A percentile compares a stretch with the other conserved stretches of the same genome.
These are phyloP conservation scores for Oxystoma pomonae DNA, from an alignment of 2,888 invertebrate species.

Conservation along the genomic window DNA sequence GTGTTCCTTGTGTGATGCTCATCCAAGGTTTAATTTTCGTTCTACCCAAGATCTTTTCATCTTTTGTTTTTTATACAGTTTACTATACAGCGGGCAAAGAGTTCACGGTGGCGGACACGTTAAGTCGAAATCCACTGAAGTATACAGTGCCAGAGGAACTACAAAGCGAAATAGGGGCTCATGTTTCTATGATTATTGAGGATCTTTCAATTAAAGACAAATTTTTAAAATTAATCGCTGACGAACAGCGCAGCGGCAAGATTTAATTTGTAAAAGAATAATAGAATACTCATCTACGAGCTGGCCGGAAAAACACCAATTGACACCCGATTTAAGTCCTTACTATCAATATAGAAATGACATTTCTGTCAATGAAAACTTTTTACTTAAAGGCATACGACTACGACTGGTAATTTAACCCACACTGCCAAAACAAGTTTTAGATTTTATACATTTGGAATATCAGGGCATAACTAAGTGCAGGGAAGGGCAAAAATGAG, in stretches of 20 bases:
- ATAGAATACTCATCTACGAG: conserved; percentile 6
- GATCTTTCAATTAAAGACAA: conserved; percentile 10
- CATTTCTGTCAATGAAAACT: conserved; percentile 13
- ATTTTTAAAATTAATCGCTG: conserved; percentile 9
- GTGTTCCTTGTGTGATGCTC: too few relatives aligned
- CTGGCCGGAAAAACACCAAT: conserved; percentile 16
- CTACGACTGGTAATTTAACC: conserved; percentile 9
- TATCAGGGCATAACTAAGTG: conserved; percentile 23
- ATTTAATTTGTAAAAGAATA: conserved; percentile 12
- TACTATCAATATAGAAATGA: conserved; percentile 16
- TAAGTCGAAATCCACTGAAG: conserved; percentile 19
- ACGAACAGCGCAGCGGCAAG: conserved; percentile 11
- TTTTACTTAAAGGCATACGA: conserved; percentile 11
- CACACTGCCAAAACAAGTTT: conserved; percentile 9
- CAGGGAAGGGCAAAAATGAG: conserved; percentile 12
- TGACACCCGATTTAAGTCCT: conserved; percentile 3
- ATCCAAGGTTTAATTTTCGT: too few relatives aligned
- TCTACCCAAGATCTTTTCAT: too few relatives aligned
- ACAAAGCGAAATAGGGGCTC: conserved; percentile 8
- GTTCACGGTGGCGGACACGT: conserved; percentile 20
- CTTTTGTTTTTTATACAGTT: too few relatives aligned
- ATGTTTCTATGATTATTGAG: conserved; percentile 11
- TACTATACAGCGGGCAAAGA: conserved; percentile 27
- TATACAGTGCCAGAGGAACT: conserved; percentile 9
- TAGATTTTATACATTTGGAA: conserved; percentile 15